phyloP scores from a whole-genome alignment of 2,113 vertebrate genomes.

The Sterna hirundo region DNA sequence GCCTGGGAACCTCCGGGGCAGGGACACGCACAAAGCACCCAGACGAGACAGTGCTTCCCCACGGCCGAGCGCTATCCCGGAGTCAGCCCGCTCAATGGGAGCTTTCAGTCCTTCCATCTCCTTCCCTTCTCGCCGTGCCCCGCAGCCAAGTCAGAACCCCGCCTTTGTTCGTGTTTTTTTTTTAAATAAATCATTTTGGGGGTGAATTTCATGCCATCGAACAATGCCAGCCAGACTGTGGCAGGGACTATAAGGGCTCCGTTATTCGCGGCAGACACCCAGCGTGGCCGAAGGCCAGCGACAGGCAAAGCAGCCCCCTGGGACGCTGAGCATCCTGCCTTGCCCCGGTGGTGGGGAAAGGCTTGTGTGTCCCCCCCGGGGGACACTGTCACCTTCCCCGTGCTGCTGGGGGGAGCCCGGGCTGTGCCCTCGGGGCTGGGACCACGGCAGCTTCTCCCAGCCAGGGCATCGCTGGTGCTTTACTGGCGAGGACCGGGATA shows the following conservation, averaged over 20 bases:
- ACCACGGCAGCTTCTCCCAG: not conserved
- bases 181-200: conserved; percentile 22
- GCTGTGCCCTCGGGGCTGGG: not conserved
- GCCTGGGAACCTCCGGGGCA: not conserved
- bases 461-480: not conserved
- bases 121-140: not conserved
- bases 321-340: not conserved
- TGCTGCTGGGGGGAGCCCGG: not conserved
- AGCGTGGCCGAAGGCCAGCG: rapidly evolving
- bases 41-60: not conserved
- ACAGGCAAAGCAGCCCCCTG: rapidly evolving
- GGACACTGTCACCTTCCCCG: not conserved
- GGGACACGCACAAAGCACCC: not conserved
- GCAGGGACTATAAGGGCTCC: not conserved
- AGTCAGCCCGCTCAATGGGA: not conserved
- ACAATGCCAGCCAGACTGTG: not conserved
- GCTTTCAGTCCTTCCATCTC: conserved; percentile 4
- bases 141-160: not conserved
- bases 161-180: not conserved
- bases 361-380: not conserved
- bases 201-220: not conserved
- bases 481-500: not conserved
- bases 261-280: not conserved
- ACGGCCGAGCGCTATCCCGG: rapidly evolving
- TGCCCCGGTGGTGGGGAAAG: rapidly evolving